Percentiles rank a stretch among this genome's conserved stretches.
phyloP scores from a whole-genome alignment of 2,113 vertebrate species.

The Proterorhinus semilunaris region DNA sequence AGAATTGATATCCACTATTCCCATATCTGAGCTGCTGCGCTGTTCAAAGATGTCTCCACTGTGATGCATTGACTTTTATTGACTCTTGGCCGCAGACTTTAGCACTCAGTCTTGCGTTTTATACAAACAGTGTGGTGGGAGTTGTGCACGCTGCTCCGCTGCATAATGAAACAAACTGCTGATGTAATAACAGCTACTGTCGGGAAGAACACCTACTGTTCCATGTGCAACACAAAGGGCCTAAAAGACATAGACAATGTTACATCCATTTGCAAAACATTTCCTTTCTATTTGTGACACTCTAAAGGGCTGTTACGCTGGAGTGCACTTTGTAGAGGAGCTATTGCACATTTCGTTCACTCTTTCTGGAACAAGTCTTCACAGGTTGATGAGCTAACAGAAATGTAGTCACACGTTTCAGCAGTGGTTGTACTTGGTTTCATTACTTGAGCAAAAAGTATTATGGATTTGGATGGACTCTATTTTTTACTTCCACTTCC shows the following conservation, averaged over 20 bases:
- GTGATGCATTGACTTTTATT: slow-evolving; percentile 12
- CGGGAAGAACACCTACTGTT: neutral
- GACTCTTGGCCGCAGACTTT: slow-evolving; percentile 37
- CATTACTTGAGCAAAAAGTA: no score
- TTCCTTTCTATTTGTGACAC: slow-evolving; percentile 7
- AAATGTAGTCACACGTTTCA: neutral
- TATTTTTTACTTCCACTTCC: no score
- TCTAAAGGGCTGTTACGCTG: neutral
- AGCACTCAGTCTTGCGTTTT: slow-evolving; percentile 18
- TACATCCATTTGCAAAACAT: slow-evolving; percentile 4
- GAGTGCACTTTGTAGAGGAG: neutral
- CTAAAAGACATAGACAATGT: neutral
- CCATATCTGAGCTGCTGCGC: neutral
- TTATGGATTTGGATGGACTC: no score
- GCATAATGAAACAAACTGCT: slow-evolving; percentile 17
- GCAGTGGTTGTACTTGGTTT: no score
- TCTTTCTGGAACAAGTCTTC: slow-evolving; percentile 3
- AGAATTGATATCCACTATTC: neutral
- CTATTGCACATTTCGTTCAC: neutral
- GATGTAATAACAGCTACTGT: slow-evolving; percentile 28
- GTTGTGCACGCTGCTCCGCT: slow-evolving; percentile 1
- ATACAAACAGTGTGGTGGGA: slow-evolving; percentile 21
- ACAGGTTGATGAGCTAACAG: neutral
- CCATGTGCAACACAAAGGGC: neutral
- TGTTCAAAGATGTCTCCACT: neutral